Base-by-base conservation (phyloP, 1,140 invertebrate species). In the Temnothorax nylanderi region DNA sequence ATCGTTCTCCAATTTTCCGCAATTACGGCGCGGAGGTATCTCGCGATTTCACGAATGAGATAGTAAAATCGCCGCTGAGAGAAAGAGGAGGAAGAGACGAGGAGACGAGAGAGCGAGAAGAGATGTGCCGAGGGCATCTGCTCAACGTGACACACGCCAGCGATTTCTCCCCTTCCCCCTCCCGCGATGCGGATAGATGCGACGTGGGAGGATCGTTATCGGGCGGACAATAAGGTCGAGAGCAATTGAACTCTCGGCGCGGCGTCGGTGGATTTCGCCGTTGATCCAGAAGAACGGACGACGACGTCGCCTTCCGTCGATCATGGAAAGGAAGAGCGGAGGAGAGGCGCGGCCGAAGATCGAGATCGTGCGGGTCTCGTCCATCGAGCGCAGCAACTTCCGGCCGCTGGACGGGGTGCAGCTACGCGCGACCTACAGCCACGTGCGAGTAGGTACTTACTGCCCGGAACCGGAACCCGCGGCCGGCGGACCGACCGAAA, bases 391-490 rank as follows among this genome's bases (percentile, higher is more conserved):
- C 3, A 88, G 86, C 41, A 93, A 94, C 91, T 95, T 94, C 93
- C 94, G 94, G 44, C 94, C 95, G 16, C 82, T 95, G 56, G 95
- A 95, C 85, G 93, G 94, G 60, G 93, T 95, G 65, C 94, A 95
- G 89, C 90, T 95, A 75, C 89, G 93, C 60, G 92, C 94, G 26
- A 91, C 93, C 41, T 95, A 95, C 85, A 94, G 94, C 85, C 94
- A 95, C 85, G 91, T 95, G 77, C 92, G 94, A 75, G 91, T 95
- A 32, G 95, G 94, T 60, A 94, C 93, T 87, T 95, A 94, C 88
- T 94, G 94, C 58, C 92, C 93, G 64, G 94, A 94, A 76, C 92
- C 93, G 76, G 94, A 94, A 26, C 26, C 26, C 93, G 86, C 82
- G 44, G 54, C 88, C 49, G 67, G 77, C 32, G 51, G 60, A 18